Evolutionary conservation across 2,888 invertebrate genomes (phyloP).

Genomic region (Brenthis ino): DNA sequence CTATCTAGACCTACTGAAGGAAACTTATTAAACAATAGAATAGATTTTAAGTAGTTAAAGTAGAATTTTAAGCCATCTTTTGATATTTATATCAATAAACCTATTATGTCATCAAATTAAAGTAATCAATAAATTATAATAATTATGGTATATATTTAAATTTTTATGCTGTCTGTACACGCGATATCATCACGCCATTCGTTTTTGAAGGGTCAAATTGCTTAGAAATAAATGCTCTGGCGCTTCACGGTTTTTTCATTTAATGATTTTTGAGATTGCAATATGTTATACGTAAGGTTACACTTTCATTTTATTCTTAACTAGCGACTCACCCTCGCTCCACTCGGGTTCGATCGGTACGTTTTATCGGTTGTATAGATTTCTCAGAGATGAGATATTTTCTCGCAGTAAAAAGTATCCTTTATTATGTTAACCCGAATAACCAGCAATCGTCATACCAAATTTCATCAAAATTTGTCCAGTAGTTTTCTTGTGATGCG

Average conservation of each 20-base stretch:
- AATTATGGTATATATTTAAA: constrained; percentile 30
- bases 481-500: too few species aligned
- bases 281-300: constrained; percentile 18
- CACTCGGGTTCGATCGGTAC: too few species aligned
- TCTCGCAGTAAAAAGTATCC: too few species aligned
- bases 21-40: too few species aligned
- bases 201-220: constrained; percentile 52
- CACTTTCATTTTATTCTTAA: constrained; percentile 23
- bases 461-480: too few species aligned
- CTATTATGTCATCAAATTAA: constrained; percentile 34
- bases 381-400: too few species aligned
- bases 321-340: neutral
- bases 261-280: constrained; percentile 29
- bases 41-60: neutral
- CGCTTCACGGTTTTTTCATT: constrained; percentile 25
- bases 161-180: constrained; percentile 62
- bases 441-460: too few species aligned
- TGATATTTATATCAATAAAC: constrained; percentile 36
- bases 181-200: constrained; percentile 55
- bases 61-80: constrained; percentile 40
- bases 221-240: constrained; percentile 53
- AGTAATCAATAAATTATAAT: constrained; percentile 19
- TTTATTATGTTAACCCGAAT: too few species aligned
- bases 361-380: too few species aligned
- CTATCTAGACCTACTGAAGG: too few species aligned